These are phyloP conservation scores for Parasteatoda tepidariorum DNA, from an alignment of 1,140 invertebrate species.

Conservation along the genomic window DNA sequence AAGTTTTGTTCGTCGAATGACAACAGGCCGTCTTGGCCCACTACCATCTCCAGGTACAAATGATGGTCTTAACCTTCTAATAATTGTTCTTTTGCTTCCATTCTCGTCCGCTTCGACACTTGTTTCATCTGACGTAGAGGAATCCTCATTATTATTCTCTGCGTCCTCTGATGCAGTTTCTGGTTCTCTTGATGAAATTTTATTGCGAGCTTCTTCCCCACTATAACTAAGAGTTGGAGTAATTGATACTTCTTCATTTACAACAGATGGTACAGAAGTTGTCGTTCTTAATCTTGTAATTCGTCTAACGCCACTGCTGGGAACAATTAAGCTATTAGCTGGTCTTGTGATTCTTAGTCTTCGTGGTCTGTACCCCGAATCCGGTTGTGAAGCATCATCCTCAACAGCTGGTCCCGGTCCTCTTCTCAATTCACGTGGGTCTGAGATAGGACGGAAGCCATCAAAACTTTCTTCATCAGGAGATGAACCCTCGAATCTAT, in stretches of 20 bases:
- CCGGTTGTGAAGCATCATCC: neutral
- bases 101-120: constrained; percentile 3
- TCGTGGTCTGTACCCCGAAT: neutral
- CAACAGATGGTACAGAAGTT: neutral
- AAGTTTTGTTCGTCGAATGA: constrained; percentile 41
- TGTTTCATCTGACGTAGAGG: neutral
- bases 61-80: constrained; percentile 32
- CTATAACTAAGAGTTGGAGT: neutral
- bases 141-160: neutral
- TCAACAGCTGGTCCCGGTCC: neutral
- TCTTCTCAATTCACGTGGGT: constrained; percentile 29
- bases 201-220: neutral
- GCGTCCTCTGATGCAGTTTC: neutral
- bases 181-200: neutral
- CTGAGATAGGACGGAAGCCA: constrained; percentile 21
- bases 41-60: constrained; percentile 51
- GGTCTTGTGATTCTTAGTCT: constrained; percentile 50
- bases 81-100: constrained; percentile 15
- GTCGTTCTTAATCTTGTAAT: constrained; percentile 28
- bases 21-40: constrained; percentile 36
- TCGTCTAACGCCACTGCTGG: constrained; percentile 10
- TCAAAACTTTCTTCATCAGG: neutral
- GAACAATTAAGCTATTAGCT: neutral
- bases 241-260: constrained; percentile 6
- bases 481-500: constrained; percentile 7